phyloP scores from a whole-genome alignment of 2,113 vertebrate species.

The Ardeotis arabs region DNA sequence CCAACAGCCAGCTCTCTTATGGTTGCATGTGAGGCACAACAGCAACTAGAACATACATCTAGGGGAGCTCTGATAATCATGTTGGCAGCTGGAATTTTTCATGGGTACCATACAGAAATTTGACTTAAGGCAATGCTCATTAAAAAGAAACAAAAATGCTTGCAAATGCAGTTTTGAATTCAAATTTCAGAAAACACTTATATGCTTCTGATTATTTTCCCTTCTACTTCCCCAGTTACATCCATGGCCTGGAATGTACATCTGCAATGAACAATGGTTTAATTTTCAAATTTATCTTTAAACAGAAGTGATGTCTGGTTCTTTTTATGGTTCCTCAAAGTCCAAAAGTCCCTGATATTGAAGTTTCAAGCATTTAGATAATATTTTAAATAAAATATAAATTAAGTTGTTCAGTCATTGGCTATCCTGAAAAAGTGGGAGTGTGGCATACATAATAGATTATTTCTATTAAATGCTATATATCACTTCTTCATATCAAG shows the following conservation, averaged over 20 bases:
- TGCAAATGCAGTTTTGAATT: background rate
- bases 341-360: background rate
- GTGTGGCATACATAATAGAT: background rate
- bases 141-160: background rate
- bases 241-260: background rate
- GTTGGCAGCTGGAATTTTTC: background rate
- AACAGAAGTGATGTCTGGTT: conserved; percentile 1
- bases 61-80: background rate
- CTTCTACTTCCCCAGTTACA: background rate
- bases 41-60: background rate
- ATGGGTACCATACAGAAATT: background rate
- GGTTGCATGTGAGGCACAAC: background rate
- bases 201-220: background rate
- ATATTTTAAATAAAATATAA: conserved; percentile 14
- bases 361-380: background rate
- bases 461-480: conserved; percentile 53
- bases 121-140: background rate
- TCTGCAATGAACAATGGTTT: conserved; percentile 7
- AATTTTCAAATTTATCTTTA: conserved; percentile 31
- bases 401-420: background rate
- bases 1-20: background rate
- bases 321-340: background rate
- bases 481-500: conserved; percentile 36
- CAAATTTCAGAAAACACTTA: background rate
- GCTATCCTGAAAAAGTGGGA: background rate